These are phyloP conservation scores for Petrophora chlorosata DNA, from an alignment of 2,888 invertebrate genomes.

Conservation along the genomic window DNA sequence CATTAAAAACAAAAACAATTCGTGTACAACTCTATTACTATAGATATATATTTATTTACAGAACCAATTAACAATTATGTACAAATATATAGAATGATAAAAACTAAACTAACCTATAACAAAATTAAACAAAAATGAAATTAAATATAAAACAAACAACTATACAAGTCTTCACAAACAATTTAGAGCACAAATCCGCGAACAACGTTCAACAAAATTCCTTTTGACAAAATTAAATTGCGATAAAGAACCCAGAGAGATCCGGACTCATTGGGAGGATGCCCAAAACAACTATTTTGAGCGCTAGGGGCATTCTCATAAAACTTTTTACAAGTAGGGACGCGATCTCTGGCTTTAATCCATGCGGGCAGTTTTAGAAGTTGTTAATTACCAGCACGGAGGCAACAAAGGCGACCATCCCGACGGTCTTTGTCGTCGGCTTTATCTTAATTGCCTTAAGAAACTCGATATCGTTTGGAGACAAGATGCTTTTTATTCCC, in stretches of 20 bases:
- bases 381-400: constrained; percentile 66
- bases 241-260: constrained; percentile 17
- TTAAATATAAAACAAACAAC: too few species aligned
- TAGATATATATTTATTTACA: too few species aligned
- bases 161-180: constrained; percentile 7
- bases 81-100: too few species aligned
- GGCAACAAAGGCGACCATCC: constrained; percentile 59
- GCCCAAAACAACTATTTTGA: constrained; percentile 25
- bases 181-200: not conserved
- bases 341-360: constrained; percentile 35
- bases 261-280: constrained; percentile 4
- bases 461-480: constrained; percentile 80
- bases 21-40: too few species aligned
- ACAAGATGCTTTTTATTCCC: constrained; percentile 79
- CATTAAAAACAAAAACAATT: too few species aligned
- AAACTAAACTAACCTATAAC: too few species aligned
- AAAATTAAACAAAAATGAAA: too few species aligned
- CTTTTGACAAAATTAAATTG: constrained; percentile 18
- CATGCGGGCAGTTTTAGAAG: constrained; percentile 58
- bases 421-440: constrained; percentile 71
- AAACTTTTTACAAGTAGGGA: constrained; percentile 24
- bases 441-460: constrained; percentile 82
- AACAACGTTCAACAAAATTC: constrained; percentile 6
- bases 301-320: constrained; percentile 18
- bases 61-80: too few species aligned